Conservation (phyloP, 2,888 invertebrate genomes). For the Mantis religiosa region DNA sequence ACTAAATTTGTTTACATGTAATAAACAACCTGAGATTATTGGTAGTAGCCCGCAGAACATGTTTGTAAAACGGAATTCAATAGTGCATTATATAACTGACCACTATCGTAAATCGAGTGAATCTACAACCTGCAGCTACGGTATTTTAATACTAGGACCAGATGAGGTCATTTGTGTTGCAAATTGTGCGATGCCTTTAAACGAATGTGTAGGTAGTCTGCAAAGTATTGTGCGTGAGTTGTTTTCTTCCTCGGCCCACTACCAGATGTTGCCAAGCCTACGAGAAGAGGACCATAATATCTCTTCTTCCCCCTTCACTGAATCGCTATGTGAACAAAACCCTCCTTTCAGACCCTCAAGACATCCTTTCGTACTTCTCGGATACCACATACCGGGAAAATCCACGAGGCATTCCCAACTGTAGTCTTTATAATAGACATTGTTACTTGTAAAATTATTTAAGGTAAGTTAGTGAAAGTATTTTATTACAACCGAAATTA, state of each 20-base stretch:
- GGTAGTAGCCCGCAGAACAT: too few relatives aligned
- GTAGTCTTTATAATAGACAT: too few relatives aligned
- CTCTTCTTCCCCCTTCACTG: neutral
- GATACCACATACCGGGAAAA: neutral
- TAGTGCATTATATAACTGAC: too few relatives aligned
- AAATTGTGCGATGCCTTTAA: neutral
- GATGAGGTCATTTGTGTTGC: neutral
- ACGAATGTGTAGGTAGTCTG: neutral
- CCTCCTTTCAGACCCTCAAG: neutral
- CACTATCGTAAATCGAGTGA: too few relatives aligned
- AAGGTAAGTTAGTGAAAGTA: too few relatives aligned
- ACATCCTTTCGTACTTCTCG: neutral
- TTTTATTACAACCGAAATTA: too few relatives aligned
- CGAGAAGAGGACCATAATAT: neutral
- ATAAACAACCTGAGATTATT: too few relatives aligned
- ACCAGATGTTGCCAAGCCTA: neutral
- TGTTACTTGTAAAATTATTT: too few relatives aligned
- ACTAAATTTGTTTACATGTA: too few relatives aligned
- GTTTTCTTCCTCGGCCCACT: neutral
- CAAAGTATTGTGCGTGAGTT: neutral
- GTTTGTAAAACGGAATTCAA: too few relatives aligned
- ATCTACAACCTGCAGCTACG: too few relatives aligned
- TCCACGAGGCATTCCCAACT: too few relatives aligned
- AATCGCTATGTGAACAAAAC: neutral
- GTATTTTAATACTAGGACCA: neutral